Conservation (phyloP, 2,797 vertebrate species). For the Loris lydekkerianus region DNA sequence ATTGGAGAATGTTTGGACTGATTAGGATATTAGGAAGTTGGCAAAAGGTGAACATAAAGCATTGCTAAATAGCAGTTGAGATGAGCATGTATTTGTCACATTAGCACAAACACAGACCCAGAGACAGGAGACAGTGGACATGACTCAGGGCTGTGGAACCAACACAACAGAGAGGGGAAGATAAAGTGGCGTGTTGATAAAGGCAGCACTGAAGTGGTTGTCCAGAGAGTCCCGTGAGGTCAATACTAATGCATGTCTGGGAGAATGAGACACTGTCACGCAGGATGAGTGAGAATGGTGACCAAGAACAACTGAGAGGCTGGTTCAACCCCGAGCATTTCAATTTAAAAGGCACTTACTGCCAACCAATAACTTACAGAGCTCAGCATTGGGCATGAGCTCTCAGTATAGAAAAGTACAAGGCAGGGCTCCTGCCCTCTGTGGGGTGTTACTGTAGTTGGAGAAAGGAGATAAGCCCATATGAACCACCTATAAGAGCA, state of each 20-base stretch:
- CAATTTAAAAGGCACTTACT: neutral
- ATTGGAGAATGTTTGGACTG: neutral
- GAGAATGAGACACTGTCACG: neutral
- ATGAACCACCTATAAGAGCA: neutral
- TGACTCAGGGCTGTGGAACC: neutral
- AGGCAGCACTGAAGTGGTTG: neutral
- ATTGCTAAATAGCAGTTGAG: neutral
- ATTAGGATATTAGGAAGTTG: neutral
- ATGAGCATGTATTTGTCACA: neutral
- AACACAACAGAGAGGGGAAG: neutral
- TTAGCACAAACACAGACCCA: neutral
- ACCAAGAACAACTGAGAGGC: neutral
- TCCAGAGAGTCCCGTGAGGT: neutral
- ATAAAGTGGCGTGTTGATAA: neutral
- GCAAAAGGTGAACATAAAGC: neutral
- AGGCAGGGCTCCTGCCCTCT: neutral
- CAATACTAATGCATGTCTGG: accelerated
- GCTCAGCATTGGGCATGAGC: neutral
- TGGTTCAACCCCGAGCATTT: neutral
- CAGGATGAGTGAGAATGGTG: neutral
- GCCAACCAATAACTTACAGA: neutral
- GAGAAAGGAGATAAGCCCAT: neutral
- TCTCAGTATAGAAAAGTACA: neutral
- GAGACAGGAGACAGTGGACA: neutral
- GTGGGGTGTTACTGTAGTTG: neutral